These are phyloP conservation scores for Gallinago jamesoni DNA, from an alignment of 2,113 vertebrate species.

Conservation along the genomic window DNA sequence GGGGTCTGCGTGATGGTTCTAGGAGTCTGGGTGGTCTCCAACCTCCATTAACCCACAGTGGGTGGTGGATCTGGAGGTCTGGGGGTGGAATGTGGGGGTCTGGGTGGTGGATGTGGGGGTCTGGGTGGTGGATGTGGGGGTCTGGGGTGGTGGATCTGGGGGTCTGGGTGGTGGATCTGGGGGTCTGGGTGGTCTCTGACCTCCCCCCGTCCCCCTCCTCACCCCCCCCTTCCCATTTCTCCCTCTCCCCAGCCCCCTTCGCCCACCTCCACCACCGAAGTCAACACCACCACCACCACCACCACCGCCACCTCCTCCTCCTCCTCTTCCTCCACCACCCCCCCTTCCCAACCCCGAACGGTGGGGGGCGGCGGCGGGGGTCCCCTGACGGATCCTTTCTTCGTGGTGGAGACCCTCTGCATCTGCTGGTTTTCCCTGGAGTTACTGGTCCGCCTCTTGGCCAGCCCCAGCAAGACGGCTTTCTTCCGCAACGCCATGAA, in stretches of 20 bases:
- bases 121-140: too few relatives aligned
- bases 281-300: not conserved
- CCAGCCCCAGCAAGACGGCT: conserved; percentile 82
- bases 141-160: too few relatives aligned
- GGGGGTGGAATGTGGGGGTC: too few relatives aligned
- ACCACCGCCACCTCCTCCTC: too few relatives aligned
- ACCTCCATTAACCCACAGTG: too few relatives aligned
- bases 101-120: too few relatives aligned
- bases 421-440: conserved; percentile 95
- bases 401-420: conserved; percentile 89
- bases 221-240: not conserved
- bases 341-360: not conserved
- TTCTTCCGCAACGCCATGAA: conserved; percentile 96
- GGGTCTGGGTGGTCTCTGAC: too few relatives aligned
- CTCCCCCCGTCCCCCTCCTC: too few relatives aligned
- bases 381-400: conserved; percentile 86
- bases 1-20: too few relatives aligned
- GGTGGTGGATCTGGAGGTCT: too few relatives aligned
- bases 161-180: not conserved
- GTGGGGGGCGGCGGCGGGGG: not conserved
- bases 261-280: not conserved
- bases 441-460: conserved; percentile 81
- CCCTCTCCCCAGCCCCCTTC: not conserved
- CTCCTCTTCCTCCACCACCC: not conserved
- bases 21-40: too few relatives aligned